Percentiles rank a stretch among this genome's conserved stretches.
These are phyloP conservation scores for Diplazon laetatorius DNA, from an alignment of 2,888 invertebrate genomes.

Conservation along the genomic window DNA sequence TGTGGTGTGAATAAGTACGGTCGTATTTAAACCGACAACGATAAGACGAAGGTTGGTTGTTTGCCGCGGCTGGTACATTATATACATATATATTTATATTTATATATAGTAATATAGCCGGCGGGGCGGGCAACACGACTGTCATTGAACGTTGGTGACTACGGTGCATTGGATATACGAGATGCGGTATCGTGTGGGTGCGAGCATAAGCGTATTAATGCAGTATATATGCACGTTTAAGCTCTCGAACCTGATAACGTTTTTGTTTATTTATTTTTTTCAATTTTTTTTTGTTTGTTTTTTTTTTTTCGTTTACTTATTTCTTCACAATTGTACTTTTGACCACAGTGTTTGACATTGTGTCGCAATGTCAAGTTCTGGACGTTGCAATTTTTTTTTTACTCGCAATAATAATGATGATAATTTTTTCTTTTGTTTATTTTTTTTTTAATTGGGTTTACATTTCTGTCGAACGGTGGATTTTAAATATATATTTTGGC, in stretches of 20 bases:
- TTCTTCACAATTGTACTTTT: constrained; percentile 32
- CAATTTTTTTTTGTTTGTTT: constrained; percentile 6
- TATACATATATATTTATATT: no score
- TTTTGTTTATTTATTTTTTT: background rate
- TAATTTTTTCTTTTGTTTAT: no score
- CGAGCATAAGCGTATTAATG: constrained; percentile 55
- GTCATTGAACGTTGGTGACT: constrained; percentile 47
- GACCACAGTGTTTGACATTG: background rate
- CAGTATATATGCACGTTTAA: constrained; percentile 53
- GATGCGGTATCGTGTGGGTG: constrained; percentile 49
- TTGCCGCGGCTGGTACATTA: constrained; percentile 15
- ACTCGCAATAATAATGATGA: no score
- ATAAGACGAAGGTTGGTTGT: constrained; percentile 54
- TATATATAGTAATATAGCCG: constrained; percentile 26
- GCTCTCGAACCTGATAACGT: constrained; percentile 37
- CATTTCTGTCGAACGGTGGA: no score
- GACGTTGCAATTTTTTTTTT: constrained; percentile 40
- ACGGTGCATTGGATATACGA: no score
- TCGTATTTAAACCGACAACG: constrained; percentile 55
- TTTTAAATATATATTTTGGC: no score
- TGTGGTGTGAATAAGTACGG: constrained; percentile 62
- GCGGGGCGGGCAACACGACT: constrained; percentile 51
- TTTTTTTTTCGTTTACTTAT: constrained; percentile 40
- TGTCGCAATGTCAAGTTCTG: no score
- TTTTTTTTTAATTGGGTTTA: no score